phyloP scores from a whole-genome alignment of 2,113 vertebrate species.

The Megalops atlanticus region DNA sequence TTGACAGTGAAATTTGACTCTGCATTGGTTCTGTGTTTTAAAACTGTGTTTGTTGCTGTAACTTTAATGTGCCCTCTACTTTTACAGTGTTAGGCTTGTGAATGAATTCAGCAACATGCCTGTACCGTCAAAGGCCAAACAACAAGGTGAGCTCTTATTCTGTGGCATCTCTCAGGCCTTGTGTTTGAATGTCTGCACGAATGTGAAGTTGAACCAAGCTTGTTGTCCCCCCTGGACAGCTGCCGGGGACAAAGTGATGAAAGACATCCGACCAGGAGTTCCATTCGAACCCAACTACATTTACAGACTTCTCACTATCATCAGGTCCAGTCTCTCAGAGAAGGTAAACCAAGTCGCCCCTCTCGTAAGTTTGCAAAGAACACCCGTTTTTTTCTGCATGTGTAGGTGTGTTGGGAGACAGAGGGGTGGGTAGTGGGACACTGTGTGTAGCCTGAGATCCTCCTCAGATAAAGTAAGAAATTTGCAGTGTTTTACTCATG shows the following conservation, averaged over 20 bases:
- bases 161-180: background rate
- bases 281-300: conserved; percentile 97
- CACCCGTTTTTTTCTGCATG: background rate
- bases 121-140: conserved; percentile 90
- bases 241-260: conserved; percentile 88
- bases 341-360: conserved; percentile 73
- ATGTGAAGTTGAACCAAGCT: background rate
- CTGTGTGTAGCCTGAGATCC: too few species aligned
- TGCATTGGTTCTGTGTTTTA: too few species aligned
- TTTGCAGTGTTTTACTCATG: background rate
- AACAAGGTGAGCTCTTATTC: conserved; percentile 76
- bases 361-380: background rate
- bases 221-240: conserved; percentile 59
- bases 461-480: too few species aligned
- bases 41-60: too few species aligned
- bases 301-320: conserved; percentile 91
- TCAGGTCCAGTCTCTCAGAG: conserved; percentile 96
- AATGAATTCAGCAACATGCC: conserved; percentile 99
- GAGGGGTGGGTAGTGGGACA: too few species aligned
- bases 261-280: conserved; percentile 90
- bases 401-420: background rate
- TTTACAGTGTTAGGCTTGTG: conserved; percentile 87
- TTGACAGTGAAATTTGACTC: background rate
- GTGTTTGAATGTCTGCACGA: background rate
- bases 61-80: too few species aligned